Base-by-base conservation (phyloP, 2,797 vertebrate genomes). In the Enteromius argenteus region DNA sequence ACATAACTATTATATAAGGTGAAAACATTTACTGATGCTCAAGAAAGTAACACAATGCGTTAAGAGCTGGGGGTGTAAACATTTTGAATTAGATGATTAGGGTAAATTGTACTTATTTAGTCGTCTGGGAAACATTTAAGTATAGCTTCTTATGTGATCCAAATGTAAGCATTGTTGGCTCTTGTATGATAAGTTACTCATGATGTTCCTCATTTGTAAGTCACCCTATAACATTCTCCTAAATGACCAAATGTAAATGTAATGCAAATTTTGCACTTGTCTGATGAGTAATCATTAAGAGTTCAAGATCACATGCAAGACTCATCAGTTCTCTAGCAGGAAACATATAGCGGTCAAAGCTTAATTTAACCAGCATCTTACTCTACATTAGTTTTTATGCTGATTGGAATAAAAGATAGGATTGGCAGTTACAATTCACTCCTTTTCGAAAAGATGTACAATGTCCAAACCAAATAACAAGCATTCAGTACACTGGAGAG, bases 321-420 rank as follows among this genome's bases (percentile, higher is more conserved):
- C 51, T 75, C 73, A 17, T 56, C 73, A 76, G 51, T 76, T 76
- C 21, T 76, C 73, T 76, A 58, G 14, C 72, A 74, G 35, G 19
- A 76, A 58, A 32, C 51, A 32, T 39, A 15, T 39, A 53, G 30
- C 0, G 3, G 27, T n/a, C 49, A 37, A 8, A 53, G 71, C 3
- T 74, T 53, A n/a, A 74, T 53, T 56, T 23, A 37, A 56, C 11
- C 21, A 58, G 3, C 13, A 5, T 39, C 51, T 15, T 37, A 4
- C 49, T 75, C 27, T 21, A 56, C 32, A 23, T 39, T 23, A 39
- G 15, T 58, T 27, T 58, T n/a, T 17, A 10, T 58, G 13, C 19
- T 23, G 51, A 75, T 8, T 56, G 72, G 2, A 51, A 27, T 15
- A 49, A 73, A 51, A 21, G 32, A 68, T 13, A 14, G 58, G 15